phyloP scores from a whole-genome alignment of 1,140 invertebrate genomes.

The Nilaparvata lugens region DNA sequence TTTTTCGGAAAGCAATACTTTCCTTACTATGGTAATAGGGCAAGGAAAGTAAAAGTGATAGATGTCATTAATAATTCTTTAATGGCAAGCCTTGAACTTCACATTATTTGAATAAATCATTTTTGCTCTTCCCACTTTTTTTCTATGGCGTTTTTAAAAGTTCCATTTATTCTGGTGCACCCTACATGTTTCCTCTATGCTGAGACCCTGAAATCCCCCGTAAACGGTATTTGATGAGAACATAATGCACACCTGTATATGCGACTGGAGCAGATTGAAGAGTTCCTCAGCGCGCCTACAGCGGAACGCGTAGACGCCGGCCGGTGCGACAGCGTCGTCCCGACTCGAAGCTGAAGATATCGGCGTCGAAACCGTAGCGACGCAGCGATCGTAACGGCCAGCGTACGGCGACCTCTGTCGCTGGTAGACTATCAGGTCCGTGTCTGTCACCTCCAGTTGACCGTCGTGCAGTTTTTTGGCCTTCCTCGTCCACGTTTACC shows the following conservation, averaged over 20 bases:
- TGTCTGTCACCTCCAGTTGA: slow-evolving; percentile 76
- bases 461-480: slow-evolving; percentile 63
- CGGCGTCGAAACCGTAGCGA: slow-evolving; percentile 88
- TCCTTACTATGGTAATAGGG: too few relatives aligned
- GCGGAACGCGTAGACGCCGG: slow-evolving; percentile 90
- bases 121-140: too few relatives aligned
- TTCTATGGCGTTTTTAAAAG: too few relatives aligned
- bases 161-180: too few relatives aligned
- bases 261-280: slow-evolving; percentile 80
- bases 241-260: slow-evolving; percentile 76
- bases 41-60: too few relatives aligned
- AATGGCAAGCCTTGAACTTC: too few relatives aligned
- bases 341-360: slow-evolving; percentile 91
- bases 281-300: slow-evolving; percentile 80
- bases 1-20: too few relatives aligned
- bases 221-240: too few relatives aligned
- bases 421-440: slow-evolving; percentile 73
- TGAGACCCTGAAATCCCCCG: too few relatives aligned
- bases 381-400: slow-evolving; percentile 89
- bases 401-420: slow-evolving; percentile 59
- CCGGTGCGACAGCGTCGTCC: slow-evolving; percentile 88
- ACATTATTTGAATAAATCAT: too few relatives aligned
- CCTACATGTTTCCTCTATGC: too few relatives aligned
- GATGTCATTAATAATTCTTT: too few relatives aligned
- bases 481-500: slow-evolving; percentile 66